Base-by-base conservation (phyloP, 2,797 vertebrate genomes). In the Sus cebifrons region DNA sequence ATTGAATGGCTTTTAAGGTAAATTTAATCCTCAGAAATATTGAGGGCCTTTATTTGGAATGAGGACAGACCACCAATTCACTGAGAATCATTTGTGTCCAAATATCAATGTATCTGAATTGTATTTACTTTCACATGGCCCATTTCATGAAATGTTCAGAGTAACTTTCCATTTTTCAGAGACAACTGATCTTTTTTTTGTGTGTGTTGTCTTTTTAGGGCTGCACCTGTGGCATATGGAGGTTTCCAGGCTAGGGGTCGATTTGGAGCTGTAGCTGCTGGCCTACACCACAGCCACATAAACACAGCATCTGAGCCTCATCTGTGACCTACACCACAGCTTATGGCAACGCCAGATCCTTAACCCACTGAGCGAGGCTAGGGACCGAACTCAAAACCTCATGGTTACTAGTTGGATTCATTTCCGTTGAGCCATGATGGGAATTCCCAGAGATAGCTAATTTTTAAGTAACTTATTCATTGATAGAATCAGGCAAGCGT, bases 381-480 rank as follows among this genome's bases (percentile, higher is more conserved):
- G 44, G 44, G 44, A 49, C 9, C 44, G 44, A 49, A 49, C 44
- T 10, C 44, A 49, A 7, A 49, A 10, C 44, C 44, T 49, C 44
- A 49, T 49, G 44, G 44, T 49, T 49, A 49, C 44, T 49, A 49
- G 44, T 49, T 10, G 44, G 44, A 10, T 49, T 49, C 44, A 10
- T 49, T 49, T 49, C 44, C 44, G 44, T 10, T 49, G 44, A 49
- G 44, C 44, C 44, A 49, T 49, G 44, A 10, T 49, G 44, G 44
- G 44, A 49, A 49, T 49, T 49, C 44, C 44, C 58, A 86, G 36
- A 71, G 75, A 86, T 8, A 86, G 95, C 20, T 60, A 88, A 93
- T 84, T 21, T 97, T 49, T 97, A 60, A 97, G 65, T 52, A 93
- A 68, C 87, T 95, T 93, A 74, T 71, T 11, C 1, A 85, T 75